These are phyloP conservation scores for Melolontha melolontha DNA, from an alignment of 2,888 invertebrate species.

Conservation along the genomic window DNA sequence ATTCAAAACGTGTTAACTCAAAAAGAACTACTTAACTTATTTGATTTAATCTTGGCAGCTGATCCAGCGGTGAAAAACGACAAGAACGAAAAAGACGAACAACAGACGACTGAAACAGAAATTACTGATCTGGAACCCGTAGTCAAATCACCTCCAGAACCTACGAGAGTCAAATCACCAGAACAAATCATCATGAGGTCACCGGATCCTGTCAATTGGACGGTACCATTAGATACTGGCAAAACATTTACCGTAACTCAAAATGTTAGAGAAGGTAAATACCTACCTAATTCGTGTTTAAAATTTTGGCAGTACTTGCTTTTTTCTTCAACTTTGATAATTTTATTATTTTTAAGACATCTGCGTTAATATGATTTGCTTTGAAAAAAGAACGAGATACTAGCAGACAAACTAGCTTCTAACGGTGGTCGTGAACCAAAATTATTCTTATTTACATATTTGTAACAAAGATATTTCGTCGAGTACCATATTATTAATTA, in stretches of 20 bases:
- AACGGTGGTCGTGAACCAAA: too few relatives aligned
- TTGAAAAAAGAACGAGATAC: too few relatives aligned
- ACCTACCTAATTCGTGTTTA: too few relatives aligned
- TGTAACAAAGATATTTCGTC: too few relatives aligned
- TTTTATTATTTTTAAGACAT: too few relatives aligned
- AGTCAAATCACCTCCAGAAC: constrained; percentile 93
- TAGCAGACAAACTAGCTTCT: too few relatives aligned
- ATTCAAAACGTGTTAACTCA: neutral
- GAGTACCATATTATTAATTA: too few relatives aligned
- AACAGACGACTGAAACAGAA: constrained; percentile 60
- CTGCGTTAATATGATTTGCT: too few relatives aligned
- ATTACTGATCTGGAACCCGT: constrained; percentile 74
- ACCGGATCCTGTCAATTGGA: constrained; percentile 96
- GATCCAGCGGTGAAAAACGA: constrained; percentile 44
- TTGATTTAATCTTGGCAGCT: constrained; percentile 35
- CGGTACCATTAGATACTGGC: constrained; percentile 92
- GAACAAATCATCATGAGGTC: constrained; percentile 93
- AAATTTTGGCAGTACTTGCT: too few relatives aligned
- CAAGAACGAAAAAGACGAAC: constrained; percentile 50
- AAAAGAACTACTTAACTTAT: neutral
- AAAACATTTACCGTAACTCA: constrained; percentile 94
- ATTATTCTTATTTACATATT: too few relatives aligned
- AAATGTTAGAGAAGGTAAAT: constrained; percentile 85
- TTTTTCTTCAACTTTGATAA: too few relatives aligned
- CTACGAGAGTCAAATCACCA: constrained; percentile 92